A percentile compares a stretch with the other conserved stretches of the same genome.
Evolutionary conservation across 2,113 vertebrate genomes (phyloP).

Genomic region (Perca flavescens): DNA sequence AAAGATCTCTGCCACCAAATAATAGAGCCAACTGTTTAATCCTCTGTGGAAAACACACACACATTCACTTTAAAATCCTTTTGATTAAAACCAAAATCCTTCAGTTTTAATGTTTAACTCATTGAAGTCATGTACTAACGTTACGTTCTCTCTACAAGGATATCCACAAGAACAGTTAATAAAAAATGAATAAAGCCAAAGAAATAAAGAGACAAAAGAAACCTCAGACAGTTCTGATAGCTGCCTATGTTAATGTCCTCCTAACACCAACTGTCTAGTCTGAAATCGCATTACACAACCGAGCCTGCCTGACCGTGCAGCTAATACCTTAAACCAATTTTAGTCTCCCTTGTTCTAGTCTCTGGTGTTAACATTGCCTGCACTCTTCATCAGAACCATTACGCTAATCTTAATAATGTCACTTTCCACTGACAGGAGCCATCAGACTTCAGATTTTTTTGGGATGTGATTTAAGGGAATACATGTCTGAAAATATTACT

Average conservation of each 20-base stretch:
- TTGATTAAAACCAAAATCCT: no score
- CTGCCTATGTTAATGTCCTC: background rate
- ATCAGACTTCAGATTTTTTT: background rate
- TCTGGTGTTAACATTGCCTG: background rate
- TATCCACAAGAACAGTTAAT: background rate
- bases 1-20: background rate
- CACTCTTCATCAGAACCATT: background rate
- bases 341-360: background rate
- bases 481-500: background rate
- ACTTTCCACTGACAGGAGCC: conserved; percentile 11
- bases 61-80: background rate
- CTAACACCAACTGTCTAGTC: background rate
- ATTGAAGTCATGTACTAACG: background rate
- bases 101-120: background rate
- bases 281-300: conserved; percentile 17
- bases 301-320: background rate
- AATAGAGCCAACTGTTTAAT: background rate
- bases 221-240: background rate
- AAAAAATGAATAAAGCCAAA: background rate
- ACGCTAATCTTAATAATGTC: conserved; percentile 18
- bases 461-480: background rate
- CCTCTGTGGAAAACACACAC: background rate
- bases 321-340: conserved; percentile 54
- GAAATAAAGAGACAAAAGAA: background rate
- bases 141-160: background rate